phyloP scores from a whole-genome alignment of 2,888 invertebrate genomes.

The Brachyptera putata region DNA sequence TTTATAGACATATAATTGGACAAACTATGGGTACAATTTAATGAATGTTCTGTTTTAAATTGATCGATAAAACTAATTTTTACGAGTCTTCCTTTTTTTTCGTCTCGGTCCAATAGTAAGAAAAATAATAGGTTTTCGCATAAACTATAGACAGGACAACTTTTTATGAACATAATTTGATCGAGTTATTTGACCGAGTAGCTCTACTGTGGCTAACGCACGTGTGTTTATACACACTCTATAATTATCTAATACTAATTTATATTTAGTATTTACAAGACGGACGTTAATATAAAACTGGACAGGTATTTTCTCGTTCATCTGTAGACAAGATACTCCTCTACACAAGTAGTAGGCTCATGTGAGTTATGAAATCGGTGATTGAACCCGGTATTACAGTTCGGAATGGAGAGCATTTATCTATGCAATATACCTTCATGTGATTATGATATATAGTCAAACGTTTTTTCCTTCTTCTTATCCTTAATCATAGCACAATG shows the following conservation, averaged over 20 bases:
- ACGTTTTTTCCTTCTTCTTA: neutral
- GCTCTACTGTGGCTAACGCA: too few species aligned
- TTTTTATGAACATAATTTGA: neutral
- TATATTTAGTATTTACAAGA: too few species aligned
- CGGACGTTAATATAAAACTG: neutral
- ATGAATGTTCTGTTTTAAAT: neutral
- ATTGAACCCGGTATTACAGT: neutral
- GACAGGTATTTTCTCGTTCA: neutral
- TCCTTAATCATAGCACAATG: neutral
- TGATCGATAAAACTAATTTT: neutral
- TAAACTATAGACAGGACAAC: neutral
- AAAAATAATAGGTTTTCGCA: too few species aligned
- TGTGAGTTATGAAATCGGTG: neutral
- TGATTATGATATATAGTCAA: neutral
- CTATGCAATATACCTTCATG: neutral
- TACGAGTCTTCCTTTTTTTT: neutral
- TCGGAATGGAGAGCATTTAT: too few species aligned
- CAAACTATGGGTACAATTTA: neutral
- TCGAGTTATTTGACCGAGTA: neutral
- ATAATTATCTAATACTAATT: too few species aligned
- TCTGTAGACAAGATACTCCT: neutral
- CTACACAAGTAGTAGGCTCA: too few species aligned
- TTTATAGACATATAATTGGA: neutral
- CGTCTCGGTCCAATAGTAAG: neutral
- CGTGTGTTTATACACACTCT: too few species aligned